These are phyloP conservation scores for Hylaeus volcanicus DNA, from an alignment of 1,140 invertebrate species.

Conservation along the genomic window DNA sequence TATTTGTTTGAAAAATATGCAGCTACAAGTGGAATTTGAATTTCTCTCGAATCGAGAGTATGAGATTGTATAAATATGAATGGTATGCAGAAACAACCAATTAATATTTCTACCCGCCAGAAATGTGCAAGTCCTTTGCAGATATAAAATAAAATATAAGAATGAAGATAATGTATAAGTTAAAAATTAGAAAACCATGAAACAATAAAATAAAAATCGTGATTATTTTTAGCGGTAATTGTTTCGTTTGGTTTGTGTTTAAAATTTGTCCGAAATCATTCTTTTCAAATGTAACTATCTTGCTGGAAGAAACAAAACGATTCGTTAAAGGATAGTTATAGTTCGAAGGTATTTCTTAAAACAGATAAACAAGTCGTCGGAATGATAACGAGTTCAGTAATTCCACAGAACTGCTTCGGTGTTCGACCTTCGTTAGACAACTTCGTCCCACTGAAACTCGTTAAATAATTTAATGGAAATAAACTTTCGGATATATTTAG, in stretches of 20 bases:
- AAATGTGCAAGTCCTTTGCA: too few relatives aligned
- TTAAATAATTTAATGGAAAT: conserved; percentile 51
- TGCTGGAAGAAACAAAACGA: conserved; percentile 6
- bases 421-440: conserved; percentile 38
- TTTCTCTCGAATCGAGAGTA: too few relatives aligned
- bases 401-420: conserved; percentile 1
- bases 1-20: too few relatives aligned
- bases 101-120: too few relatives aligned
- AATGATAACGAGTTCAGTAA: conserved; percentile 38
- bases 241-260: background rate
- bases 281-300: background rate
- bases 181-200: too few relatives aligned
- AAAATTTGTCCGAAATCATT: background rate
- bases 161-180: too few relatives aligned
- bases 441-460: conserved; percentile 31
- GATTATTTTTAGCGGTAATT: background rate
- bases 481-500: conserved; percentile 15
- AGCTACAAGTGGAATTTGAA: too few relatives aligned
- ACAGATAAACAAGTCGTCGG: conserved; percentile 1
- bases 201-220: too few relatives aligned
- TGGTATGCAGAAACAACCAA: too few relatives aligned
- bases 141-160: too few relatives aligned
- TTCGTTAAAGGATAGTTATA: conserved; percentile 32
- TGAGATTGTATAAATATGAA: too few relatives aligned
- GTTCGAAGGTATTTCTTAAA: conserved; percentile 20